Conservation (phyloP, 2,797 vertebrate species). For the Aphelocoma californica region DNA sequence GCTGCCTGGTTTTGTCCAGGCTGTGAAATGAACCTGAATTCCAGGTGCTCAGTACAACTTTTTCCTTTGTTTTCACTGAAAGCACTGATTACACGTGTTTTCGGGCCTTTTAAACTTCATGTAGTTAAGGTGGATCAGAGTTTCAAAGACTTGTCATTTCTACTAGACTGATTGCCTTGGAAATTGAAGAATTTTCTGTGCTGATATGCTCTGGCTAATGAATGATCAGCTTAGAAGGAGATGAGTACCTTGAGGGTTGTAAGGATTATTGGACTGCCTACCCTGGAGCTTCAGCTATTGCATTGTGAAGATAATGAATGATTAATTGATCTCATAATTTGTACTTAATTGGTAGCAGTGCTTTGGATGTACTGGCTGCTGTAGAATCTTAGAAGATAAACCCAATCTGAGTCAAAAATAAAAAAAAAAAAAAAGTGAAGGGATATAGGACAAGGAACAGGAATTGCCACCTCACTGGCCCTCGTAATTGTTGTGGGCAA, state of each 20-base stretch:
- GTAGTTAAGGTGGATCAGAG: neutral
- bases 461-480: neutral
- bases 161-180: neutral
- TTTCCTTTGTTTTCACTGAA: neutral
- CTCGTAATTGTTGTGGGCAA: neutral
- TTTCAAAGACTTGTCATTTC: neutral
- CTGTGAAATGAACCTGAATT: neutral
- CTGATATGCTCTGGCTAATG: slow-evolving; percentile 29
- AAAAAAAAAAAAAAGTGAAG: neutral
- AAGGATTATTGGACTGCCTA: slow-evolving; percentile 41
- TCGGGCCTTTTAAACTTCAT: neutral
- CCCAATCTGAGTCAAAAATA: neutral
- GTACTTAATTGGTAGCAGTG: slow-evolving; percentile 59
- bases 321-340: slow-evolving; percentile 59
- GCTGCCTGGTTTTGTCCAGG: neutral
- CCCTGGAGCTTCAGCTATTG: slow-evolving; percentile 23
- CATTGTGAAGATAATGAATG: slow-evolving; percentile 46
- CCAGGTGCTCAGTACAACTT: neutral
- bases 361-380: slow-evolving; percentile 16
- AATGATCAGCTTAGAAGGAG: slow-evolving; percentile 25
- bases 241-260: slow-evolving; percentile 50
- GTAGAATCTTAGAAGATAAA: neutral
- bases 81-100: neutral
- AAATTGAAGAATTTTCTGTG: neutral
- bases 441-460: neutral